These are phyloP conservation scores for Eumaeus atala DNA, from an alignment of 1,140 invertebrate genomes.

Conservation along the genomic window DNA sequence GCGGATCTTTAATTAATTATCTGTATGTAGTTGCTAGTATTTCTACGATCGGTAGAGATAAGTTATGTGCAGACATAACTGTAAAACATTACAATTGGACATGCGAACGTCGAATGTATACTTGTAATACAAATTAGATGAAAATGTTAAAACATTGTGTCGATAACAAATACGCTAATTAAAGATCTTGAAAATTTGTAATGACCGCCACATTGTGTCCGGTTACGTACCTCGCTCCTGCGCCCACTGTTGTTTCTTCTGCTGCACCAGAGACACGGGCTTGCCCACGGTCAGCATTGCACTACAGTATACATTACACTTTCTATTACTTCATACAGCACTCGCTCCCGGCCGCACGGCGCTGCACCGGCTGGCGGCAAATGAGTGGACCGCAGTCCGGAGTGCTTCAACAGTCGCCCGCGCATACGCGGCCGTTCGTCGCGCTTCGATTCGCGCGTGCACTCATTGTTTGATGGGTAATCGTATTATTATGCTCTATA, in stretches of 20 bases:
- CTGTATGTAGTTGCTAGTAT: too few relatives aligned
- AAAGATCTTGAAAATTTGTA: background rate
- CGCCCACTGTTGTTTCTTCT: constrained; percentile 85
- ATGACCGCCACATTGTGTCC: background rate
- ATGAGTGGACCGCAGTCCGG: constrained; percentile 51
- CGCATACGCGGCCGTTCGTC: constrained; percentile 54
- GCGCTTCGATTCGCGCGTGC: constrained; percentile 57
- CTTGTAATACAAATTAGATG: too few relatives aligned
- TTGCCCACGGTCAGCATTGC: constrained; percentile 70
- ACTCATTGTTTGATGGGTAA: constrained; percentile 51
- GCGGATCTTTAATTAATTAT: too few relatives aligned
- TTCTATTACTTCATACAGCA: constrained; percentile 63
- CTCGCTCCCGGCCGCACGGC: constrained; percentile 54
- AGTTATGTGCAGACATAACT: background rate
- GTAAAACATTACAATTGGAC: constrained; percentile 1
- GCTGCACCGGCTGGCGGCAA: constrained; percentile 55
- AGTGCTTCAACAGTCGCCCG: constrained; percentile 59
- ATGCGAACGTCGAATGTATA: constrained; percentile 2
- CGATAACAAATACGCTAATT: too few relatives aligned
- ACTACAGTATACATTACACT: constrained; percentile 53
- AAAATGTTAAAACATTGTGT: too few relatives aligned
- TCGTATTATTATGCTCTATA: constrained; percentile 31
- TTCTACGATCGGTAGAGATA: too few relatives aligned
- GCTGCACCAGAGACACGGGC: constrained; percentile 78
- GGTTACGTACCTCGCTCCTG: constrained; percentile 79